These are phyloP conservation scores for Symphodus melops DNA, from an alignment of 2,113 vertebrate genomes.

Conservation along the genomic window DNA sequence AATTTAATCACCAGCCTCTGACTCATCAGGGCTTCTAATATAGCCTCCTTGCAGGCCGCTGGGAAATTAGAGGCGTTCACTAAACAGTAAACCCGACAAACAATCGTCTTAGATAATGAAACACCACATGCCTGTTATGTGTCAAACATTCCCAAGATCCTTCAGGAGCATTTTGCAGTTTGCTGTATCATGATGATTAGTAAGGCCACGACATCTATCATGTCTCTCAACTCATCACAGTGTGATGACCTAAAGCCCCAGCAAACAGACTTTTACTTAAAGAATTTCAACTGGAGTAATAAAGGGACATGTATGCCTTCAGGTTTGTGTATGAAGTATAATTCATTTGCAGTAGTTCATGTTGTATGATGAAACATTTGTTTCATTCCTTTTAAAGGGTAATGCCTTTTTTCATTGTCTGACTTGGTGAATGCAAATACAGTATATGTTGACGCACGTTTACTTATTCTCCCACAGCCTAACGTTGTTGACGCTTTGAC, in stretches of 20 bases:
- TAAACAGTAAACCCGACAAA: constrained; percentile 39
- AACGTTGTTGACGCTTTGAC: no score
- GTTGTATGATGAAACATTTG: no score
- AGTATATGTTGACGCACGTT: no score
- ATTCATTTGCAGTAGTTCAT: no score
- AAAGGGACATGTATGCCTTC: neutral
- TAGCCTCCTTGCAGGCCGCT: constrained; percentile 29
- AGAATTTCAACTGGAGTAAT: constrained; percentile 24
- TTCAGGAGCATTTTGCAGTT: constrained; percentile 9
- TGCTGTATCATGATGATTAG: constrained; percentile 15
- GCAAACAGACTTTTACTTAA: constrained; percentile 37
- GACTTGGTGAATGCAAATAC: no score
- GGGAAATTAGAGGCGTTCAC: constrained; percentile 71
- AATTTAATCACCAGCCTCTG: constrained; percentile 61
- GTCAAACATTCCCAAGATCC: constrained; percentile 27
- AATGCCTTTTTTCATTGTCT: no score
- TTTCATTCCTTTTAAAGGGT: no score
- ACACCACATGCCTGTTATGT: constrained; percentile 16
- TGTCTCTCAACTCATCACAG: neutral
- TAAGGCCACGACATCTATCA: constrained; percentile 20
- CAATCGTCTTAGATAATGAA: constrained; percentile 54
- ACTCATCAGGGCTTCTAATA: constrained; percentile 30
- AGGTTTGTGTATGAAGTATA: no score
- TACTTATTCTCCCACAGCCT: no score
- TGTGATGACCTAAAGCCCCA: constrained; percentile 29